A percentile compares a stretch with the other conserved stretches of the same genome.
Conservation (phyloP, 2,113 vertebrate species). For the Lathamus discolor region DNA sequence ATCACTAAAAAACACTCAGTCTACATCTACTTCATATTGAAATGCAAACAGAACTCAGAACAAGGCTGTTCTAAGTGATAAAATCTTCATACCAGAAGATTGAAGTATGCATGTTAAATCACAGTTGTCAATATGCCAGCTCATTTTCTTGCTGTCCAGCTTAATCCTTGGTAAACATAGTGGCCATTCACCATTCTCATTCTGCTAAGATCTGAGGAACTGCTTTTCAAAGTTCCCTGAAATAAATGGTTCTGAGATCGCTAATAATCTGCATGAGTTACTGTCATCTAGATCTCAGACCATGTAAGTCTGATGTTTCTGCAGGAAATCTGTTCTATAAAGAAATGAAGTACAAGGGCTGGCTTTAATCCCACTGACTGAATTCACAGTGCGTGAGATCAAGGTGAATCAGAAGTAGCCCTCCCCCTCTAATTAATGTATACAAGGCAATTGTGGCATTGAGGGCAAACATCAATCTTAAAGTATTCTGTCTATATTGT, state of each 20-base stretch:
- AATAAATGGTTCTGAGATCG: background rate
- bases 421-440: background rate
- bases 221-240: background rate
- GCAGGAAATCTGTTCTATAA: background rate
- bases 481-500: background rate
- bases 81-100: background rate
- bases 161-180: background rate
- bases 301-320: background rate
- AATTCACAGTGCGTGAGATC: background rate
- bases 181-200: background rate
- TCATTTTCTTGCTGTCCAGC: background rate
- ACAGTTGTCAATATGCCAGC: background rate
- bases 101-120: background rate
- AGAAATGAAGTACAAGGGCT: accelerated
- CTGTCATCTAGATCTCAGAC: background rate
- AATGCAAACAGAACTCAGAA: background rate
- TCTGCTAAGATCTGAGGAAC: background rate
- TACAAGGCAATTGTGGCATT: background rate
- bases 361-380: background rate
- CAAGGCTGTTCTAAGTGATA: background rate
- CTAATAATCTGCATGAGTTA: background rate
- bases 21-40: background rate
- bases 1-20: background rate
- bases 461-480: background rate
- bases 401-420: background rate